Conservation (phyloP, 2,113 vertebrate species). For the Nycticebus coucang region DNA sequence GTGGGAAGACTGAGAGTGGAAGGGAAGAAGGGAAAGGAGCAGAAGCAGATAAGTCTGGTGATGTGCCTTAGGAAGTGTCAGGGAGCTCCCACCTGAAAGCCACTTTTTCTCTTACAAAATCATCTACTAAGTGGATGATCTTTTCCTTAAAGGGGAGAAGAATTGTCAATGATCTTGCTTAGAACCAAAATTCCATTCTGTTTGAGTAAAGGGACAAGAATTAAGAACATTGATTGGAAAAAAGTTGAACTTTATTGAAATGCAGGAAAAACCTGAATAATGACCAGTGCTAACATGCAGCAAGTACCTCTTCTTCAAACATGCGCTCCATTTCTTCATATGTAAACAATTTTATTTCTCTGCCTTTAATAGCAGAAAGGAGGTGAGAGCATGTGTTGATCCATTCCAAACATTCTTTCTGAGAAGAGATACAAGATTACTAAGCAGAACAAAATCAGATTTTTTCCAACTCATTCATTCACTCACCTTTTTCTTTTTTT, state of each 20-base stretch:
- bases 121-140: neutral
- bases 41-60: neutral
- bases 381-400: constrained; percentile 85
- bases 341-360: constrained; percentile 70
- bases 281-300: neutral
- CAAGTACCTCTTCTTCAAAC: constrained; percentile 73
- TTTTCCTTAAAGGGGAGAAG: neutral
- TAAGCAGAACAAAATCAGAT: neutral
- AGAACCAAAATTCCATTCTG: neutral
- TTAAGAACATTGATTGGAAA: neutral
- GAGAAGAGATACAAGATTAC: constrained; percentile 66
- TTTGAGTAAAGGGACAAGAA: neutral
- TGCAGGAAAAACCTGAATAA: neutral
- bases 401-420: constrained; percentile 90
- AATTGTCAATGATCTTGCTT: neutral
- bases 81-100: neutral
- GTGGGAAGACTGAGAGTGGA: neutral
- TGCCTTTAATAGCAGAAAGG: constrained; percentile 84
- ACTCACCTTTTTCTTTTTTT: neutral
- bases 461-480: neutral
- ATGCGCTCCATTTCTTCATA: constrained; percentile 54
- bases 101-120: neutral
- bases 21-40: neutral
- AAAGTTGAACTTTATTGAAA: neutral
- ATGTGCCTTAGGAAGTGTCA: neutral